phyloP scores from a whole-genome alignment of 2,113 vertebrate species.

The Gavialis gangeticus region DNA sequence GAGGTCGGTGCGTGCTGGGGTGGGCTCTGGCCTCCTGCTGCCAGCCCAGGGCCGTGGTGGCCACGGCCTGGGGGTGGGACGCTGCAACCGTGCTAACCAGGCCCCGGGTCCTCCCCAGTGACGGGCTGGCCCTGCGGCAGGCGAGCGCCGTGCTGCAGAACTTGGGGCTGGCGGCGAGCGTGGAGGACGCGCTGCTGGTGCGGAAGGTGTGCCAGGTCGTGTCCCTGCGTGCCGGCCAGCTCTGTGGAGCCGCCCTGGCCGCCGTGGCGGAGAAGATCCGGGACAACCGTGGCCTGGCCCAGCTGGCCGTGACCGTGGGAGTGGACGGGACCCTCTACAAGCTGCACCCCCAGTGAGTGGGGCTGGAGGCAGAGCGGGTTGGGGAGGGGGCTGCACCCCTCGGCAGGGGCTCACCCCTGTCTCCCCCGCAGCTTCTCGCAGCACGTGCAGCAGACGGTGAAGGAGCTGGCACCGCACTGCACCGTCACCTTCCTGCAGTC shows the following conservation, averaged over 20 bases:
- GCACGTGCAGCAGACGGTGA: slow-evolving; percentile 74
- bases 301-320: slow-evolving; percentile 72
- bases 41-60: neutral
- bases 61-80: neutral
- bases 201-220: slow-evolving; percentile 79
- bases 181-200: slow-evolving; percentile 75
- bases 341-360: slow-evolving; percentile 80
- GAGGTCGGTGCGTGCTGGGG: slow-evolving; percentile 62
- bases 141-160: slow-evolving; percentile 70
- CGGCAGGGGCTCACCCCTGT: neutral
- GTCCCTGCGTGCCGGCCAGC: slow-evolving; percentile 76
- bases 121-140: slow-evolving; percentile 71
- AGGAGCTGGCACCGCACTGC: slow-evolving; percentile 84
- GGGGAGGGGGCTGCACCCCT: accelerated
- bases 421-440: slow-evolving; percentile 80
- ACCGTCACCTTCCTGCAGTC: slow-evolving; percentile 83
- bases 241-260: slow-evolving; percentile 80
- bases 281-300: slow-evolving; percentile 66
- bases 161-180: slow-evolving; percentile 67
- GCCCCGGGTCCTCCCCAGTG: slow-evolving; percentile 31
- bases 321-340: slow-evolving; percentile 85
- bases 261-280: slow-evolving; percentile 83
- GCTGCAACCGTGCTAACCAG: neutral
- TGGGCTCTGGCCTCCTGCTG: accelerated
- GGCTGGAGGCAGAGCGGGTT: accelerated